phyloP scores from a whole-genome alignment of 2,797 vertebrate species.

The Dryobates pubescens region DNA sequence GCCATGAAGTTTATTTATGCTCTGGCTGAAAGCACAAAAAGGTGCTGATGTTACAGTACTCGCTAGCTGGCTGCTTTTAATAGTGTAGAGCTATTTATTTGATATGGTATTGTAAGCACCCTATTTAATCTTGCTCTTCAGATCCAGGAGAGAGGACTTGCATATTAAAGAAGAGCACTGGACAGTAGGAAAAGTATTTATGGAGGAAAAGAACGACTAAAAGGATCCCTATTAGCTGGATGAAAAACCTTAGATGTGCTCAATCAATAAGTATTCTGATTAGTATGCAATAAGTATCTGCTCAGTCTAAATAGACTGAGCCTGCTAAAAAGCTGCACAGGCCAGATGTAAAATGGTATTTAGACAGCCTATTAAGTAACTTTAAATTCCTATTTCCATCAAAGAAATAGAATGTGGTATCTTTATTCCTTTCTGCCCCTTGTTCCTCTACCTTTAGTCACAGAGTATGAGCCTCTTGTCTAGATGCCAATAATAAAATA shows the following conservation, averaged over 20 bases:
- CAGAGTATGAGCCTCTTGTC: background rate
- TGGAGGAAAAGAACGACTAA: conserved; percentile 5
- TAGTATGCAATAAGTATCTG: background rate
- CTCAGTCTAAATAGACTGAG: background rate
- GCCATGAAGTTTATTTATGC: background rate
- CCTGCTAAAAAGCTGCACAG: background rate
- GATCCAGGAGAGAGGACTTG: conserved; percentile 21
- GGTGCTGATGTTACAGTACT: conserved; percentile 2
- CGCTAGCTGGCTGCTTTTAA: conserved; percentile 17
- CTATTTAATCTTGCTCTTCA: conserved; percentile 18
- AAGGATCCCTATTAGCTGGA: conserved; percentile 9
- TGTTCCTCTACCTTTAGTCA: background rate
- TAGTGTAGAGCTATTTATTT: background rate
- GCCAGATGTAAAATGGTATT: background rate
- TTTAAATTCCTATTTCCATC: background rate
- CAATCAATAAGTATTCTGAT: conserved; percentile 34
- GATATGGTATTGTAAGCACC: background rate
- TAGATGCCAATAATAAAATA: background rate
- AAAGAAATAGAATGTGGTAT: background rate
- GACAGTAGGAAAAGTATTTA: background rate
- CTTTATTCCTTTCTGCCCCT: background rate
- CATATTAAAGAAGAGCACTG: conserved; percentile 26
- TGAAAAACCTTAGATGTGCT: conserved; percentile 26
- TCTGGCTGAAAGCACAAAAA: conserved; percentile 1
- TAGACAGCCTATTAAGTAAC: background rate